Conservation (phyloP, 2,888 invertebrate genomes). For the Trachelus stipa region DNA sequence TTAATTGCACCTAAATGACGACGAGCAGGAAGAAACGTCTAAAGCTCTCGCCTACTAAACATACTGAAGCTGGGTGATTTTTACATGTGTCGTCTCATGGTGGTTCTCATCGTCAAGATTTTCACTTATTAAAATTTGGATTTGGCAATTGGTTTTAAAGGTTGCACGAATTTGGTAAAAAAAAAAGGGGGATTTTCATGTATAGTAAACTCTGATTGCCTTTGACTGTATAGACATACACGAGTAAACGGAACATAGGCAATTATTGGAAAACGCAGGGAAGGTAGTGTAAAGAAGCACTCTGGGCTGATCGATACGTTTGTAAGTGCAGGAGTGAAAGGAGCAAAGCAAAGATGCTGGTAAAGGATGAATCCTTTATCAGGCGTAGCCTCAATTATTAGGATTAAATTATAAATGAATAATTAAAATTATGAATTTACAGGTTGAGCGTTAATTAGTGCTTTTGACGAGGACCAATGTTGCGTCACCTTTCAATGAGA, state of each 20-base stretch:
- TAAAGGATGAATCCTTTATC: not conserved
- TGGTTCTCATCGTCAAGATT: no score
- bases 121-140: no score
- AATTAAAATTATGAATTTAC: not conserved
- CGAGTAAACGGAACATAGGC: not conserved
- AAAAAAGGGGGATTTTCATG: not conserved
- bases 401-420: not conserved
- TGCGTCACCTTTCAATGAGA: not conserved
- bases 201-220: not conserved
- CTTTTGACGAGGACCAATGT: not conserved
- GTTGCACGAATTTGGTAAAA: no score
- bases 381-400: not conserved
- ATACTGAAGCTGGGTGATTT: no score
- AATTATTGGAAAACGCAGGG: not conserved
- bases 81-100: no score
- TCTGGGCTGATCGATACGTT: not conserved
- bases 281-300: not conserved
- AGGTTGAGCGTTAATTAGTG: not conserved
- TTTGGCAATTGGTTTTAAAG: no score
- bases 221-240: not conserved
- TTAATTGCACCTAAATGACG: no score
- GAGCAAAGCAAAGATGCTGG: not conserved
- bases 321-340: not conserved
- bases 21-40: no score
- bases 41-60: no score